These are phyloP conservation scores for Ligdia adustata DNA, from an alignment of 2,888 invertebrate species.

Conservation along the genomic window DNA sequence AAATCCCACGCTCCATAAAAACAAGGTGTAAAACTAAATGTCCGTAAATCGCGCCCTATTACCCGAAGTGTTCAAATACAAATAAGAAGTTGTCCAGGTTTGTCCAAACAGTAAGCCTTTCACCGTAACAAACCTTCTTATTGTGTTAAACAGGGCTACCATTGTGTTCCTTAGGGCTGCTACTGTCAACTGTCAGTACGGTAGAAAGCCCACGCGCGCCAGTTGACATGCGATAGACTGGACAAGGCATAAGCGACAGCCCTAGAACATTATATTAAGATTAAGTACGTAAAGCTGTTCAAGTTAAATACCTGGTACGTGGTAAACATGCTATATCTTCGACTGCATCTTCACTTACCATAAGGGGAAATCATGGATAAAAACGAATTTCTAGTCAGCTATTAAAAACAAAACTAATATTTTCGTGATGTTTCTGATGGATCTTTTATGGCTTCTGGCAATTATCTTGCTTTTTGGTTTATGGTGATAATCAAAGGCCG, in stretches of 20 bases:
- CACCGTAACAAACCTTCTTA: constrained; percentile 37
- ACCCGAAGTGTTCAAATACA: constrained; percentile 32
- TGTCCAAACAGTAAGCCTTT: constrained; percentile 27
- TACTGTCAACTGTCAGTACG: constrained; percentile 50
- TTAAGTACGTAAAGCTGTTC: too few relatives aligned
- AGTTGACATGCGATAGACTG: constrained; percentile 32
- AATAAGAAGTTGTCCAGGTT: constrained; percentile 20
- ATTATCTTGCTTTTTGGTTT: too few relatives aligned
- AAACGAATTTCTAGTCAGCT: too few relatives aligned
- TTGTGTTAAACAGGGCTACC: constrained; percentile 41
- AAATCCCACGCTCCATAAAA: constrained; percentile 13
- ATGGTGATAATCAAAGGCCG: too few relatives aligned
- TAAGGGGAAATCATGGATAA: too few relatives aligned
- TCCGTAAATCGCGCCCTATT: constrained; percentile 21
- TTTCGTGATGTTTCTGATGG: too few relatives aligned
- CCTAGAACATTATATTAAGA: too few relatives aligned
- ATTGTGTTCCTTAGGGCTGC: constrained; percentile 41
- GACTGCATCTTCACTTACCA: too few relatives aligned
- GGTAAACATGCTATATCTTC: too few relatives aligned
- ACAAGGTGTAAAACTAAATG: constrained; percentile 11
- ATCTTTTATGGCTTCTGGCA: too few relatives aligned
- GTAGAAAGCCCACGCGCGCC: constrained; percentile 53
- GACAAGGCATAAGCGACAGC: constrained; percentile 20
- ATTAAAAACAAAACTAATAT: too few relatives aligned
- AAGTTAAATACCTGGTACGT: too few relatives aligned